phyloP scores from a whole-genome alignment of 2,888 invertebrate species.

The Sarcophaga variegata region DNA sequence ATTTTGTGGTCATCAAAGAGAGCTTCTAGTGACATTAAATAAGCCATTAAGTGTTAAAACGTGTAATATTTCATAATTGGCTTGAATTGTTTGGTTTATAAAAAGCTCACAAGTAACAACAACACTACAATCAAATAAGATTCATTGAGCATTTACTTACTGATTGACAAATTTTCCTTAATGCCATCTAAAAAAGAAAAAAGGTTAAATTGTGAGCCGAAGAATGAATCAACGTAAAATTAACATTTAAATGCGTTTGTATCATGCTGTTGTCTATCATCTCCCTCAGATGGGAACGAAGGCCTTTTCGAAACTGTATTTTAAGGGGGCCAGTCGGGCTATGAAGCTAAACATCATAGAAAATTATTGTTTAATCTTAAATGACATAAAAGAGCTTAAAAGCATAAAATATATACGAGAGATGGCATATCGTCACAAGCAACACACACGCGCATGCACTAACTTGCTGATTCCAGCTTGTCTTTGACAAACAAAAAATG shows the following conservation, averaged over 20 bases:
- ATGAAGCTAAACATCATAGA: not conserved
- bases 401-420: no score
- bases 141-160: not conserved
- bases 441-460: not conserved
- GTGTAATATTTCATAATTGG: slow-evolving; percentile 57
- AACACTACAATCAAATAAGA: not conserved
- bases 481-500: not conserved
- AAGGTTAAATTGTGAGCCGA: not conserved
- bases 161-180: not conserved
- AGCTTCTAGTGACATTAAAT: slow-evolving; percentile 25
- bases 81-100: slow-evolving; percentile 16
- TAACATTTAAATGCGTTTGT: slow-evolving; percentile 14
- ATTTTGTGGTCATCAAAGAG: not conserved
- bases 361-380: slow-evolving; percentile 9
- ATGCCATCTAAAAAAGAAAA: not conserved
- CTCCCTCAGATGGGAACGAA: not conserved
- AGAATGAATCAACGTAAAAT: not conserved
- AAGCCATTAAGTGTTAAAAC: slow-evolving; percentile 48
- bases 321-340: not conserved
- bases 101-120: not conserved
- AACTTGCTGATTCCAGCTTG: not conserved
- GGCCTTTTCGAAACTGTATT: not conserved
- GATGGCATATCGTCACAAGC: no score
- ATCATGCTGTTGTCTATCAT: slow-evolving; percentile 33
- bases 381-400: slow-evolving; percentile 3